Percentiles rank a stretch among this genome's conserved stretches.
These are phyloP conservation scores for Epistrophe eligans DNA, from an alignment of 2,888 invertebrate species.

Conservation along the genomic window DNA sequence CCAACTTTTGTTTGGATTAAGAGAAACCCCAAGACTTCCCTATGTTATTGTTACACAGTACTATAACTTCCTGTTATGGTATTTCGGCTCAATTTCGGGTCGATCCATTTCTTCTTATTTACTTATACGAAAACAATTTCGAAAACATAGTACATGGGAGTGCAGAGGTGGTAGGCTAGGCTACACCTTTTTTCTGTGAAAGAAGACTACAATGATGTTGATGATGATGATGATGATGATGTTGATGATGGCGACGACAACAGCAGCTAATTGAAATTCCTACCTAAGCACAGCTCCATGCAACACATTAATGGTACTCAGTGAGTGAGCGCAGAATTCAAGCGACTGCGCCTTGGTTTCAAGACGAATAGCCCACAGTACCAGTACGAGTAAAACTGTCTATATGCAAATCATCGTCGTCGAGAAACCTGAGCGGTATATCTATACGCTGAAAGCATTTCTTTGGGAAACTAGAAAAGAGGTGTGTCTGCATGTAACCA, in stretches of 20 bases:
- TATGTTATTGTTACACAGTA: background rate
- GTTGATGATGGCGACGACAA: constrained; percentile 38
- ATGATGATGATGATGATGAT: constrained; percentile 42
- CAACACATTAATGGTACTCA: constrained; percentile 37
- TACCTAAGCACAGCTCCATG: constrained; percentile 39
- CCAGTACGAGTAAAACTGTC: constrained; percentile 44
- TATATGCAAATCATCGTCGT: constrained; percentile 68
- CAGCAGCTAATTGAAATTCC: constrained; percentile 64
- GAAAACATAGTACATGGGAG: constrained; percentile 44
- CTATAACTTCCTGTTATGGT: constrained; percentile 55
- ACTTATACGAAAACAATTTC: constrained; percentile 9
- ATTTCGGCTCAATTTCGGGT: constrained; percentile 46
- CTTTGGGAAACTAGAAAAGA: constrained; percentile 55
- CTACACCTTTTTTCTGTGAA: constrained; percentile 60
- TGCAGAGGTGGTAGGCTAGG: constrained; percentile 41
- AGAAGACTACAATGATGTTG: constrained; percentile 14
- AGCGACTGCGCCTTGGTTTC: constrained; percentile 69
- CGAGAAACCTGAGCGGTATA: background rate
- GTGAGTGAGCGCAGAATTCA: constrained; percentile 40
- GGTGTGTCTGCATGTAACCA: constrained; percentile 61
- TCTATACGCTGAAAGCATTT: constrained; percentile 61
- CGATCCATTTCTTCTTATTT: constrained; percentile 41
- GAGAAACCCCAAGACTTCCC: constrained; percentile 59
- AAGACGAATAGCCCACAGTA: constrained; percentile 2
- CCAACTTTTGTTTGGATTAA: constrained; percentile 42